phyloP scores from a whole-genome alignment of 2,113 vertebrate genomes.

The Scophthalmus maximus region DNA sequence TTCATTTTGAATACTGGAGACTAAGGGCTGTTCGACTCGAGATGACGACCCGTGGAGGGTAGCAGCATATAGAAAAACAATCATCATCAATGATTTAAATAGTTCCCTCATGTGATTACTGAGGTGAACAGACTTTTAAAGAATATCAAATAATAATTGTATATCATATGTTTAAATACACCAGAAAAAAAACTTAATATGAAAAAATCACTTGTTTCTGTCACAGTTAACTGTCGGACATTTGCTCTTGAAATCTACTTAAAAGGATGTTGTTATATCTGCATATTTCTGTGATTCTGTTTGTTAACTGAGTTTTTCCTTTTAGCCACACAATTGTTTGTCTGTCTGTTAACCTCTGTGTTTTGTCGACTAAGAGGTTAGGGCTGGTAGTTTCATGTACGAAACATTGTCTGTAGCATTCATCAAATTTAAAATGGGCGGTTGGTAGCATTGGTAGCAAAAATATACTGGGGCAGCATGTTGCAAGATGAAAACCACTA shows the following conservation, averaged over 20 bases:
- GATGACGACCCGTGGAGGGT: too few species aligned
- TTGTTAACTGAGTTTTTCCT: neutral
- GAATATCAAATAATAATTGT: neutral
- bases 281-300: neutral
- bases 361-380: too few species aligned
- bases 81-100: conserved; percentile 1
- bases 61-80: neutral
- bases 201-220: neutral
- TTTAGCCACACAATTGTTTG: neutral
- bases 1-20: neutral
- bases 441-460: neutral
- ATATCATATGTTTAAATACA: neutral
- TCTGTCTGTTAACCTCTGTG: neutral
- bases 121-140: neutral
- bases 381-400: neutral
- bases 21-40: neutral
- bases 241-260: neutral
- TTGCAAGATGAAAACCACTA: neutral
- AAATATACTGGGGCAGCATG: too few species aligned
- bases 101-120: conserved; percentile 5
- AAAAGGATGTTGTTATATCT: neutral
- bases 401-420: neutral
- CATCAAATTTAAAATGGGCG: too few species aligned
- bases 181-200: neutral
- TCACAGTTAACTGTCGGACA: neutral